These are phyloP conservation scores for Threskiornis aethiopicus DNA, from an alignment of 2,797 vertebrate genomes.

Conservation along the genomic window DNA sequence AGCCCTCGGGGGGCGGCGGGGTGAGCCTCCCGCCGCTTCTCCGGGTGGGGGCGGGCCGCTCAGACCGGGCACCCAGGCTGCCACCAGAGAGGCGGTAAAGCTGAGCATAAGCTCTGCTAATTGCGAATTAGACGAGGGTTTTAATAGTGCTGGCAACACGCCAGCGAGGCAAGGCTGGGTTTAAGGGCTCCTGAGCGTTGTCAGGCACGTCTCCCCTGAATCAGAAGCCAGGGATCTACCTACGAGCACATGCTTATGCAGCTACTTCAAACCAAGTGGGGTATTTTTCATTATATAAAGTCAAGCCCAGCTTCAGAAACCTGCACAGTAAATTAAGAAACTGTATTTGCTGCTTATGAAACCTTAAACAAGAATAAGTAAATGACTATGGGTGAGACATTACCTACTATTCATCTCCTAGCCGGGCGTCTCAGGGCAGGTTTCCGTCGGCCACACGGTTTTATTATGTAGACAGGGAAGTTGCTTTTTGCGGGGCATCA, in stretches of 20 bases:
- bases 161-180: fast-evolving
- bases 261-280: background rate
- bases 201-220: background rate
- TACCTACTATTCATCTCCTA: background rate
- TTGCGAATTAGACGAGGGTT: fast-evolving
- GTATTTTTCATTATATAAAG: background rate
- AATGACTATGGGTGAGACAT: background rate
- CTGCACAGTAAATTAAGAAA: background rate
- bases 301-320: background rate
- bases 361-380: background rate
- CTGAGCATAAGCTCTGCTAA: fast-evolving
- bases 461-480: fast-evolving
- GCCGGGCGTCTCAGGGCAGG: too few species aligned
- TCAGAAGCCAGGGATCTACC: fast-evolving
- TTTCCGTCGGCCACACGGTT: fast-evolving
- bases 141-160: fast-evolving
- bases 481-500: background rate
- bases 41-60: too few species aligned
- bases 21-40: background rate
- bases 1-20: background rate
- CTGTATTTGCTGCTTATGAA: background rate
- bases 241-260: fast-evolving
- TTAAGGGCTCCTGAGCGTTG: background rate
- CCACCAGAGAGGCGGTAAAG: too few species aligned
- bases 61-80: fast-evolving